Evolutionary conservation across 2,113 vertebrate genomes (phyloP), one percentile per base, ranked within the genome.

Genomic region (Astatotilapia flaviijosephi): DNA sequence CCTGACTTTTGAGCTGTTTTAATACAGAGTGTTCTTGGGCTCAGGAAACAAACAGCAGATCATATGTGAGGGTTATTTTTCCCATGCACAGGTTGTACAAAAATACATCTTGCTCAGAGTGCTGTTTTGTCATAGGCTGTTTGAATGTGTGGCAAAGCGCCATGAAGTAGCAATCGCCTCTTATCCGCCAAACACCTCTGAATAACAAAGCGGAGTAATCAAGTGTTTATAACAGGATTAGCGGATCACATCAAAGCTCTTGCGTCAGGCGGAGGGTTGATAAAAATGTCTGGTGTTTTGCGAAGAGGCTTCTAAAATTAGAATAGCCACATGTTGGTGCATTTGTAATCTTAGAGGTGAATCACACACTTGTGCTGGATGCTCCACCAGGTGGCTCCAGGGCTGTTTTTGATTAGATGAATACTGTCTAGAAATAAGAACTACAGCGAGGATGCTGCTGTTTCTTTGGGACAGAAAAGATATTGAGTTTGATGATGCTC

Each of bases 161-260:
- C 17, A 2, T 28, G 60, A 77, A 83, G 81, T 19, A 53, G 37
- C 83, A 81, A 31, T 83, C n/a, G 11, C 47, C 85, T 83, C 42
- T 91, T 86, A 89, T 86, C 89, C 53, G 15, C 31, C 54, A 26
- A 73, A 82, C 51, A 17, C 65, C 55, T 83, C 86, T 68, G 80
- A 88, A 68, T 45, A 19, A 85, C 84, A 85, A 84, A 86, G 23
- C 21, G 2, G 26, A 42, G 33, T 60, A 55, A 89, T 93, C 82
- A 73, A 73, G 88, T 80, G 82, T 91, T 86, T 87, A 75, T 88
- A 80, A 62, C 49, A 12, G 85, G 56, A 88, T 87, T 83, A 84
- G 31, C 40, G 21, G 90, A 86, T 90, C 83, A 55, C 82, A 77
- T 70, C 13, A 5, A 82, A 77, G 40, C 42, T 56, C 55, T 75